Percentiles rank a stretch among this genome's conserved stretches.
Conservation (phyloP, 2,888 invertebrate genomes). For the Cephus sareptanus region DNA sequence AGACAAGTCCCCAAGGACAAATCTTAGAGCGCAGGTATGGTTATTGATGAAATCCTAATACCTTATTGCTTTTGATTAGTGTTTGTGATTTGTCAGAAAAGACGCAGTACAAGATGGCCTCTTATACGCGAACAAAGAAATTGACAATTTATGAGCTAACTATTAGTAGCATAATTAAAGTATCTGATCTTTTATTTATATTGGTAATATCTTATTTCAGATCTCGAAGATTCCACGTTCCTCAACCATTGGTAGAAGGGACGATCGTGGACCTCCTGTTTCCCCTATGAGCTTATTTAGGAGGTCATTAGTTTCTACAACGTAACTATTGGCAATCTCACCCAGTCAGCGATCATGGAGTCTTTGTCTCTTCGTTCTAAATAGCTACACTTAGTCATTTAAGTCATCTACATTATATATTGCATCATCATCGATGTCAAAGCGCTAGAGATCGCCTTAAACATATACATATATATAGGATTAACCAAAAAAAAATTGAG, state of each 20-base stretch:
- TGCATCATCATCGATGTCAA: neutral
- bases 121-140: neutral
- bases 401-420: neutral
- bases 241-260: neutral
- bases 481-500: neutral
- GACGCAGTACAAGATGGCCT: neutral
- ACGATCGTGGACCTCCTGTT: neutral
- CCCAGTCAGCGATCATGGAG: neutral
- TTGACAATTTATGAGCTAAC: neutral
- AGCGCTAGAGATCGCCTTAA: neutral
- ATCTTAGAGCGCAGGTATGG: conserved; percentile 22
- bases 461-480: neutral
- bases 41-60: neutral
- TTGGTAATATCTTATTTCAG: neutral
- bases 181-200: neutral
- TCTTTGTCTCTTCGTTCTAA: neutral
- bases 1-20: conserved; percentile 68
- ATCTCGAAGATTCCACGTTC: neutral
- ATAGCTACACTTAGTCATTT: neutral
- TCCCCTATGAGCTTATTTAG: neutral
- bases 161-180: neutral
- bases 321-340: neutral
- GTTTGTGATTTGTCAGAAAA: neutral
- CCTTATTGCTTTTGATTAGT: neutral
- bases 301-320: neutral